phyloP scores from a whole-genome alignment of 2,113 vertebrate genomes.

The Ochotona curzoniae region DNA sequence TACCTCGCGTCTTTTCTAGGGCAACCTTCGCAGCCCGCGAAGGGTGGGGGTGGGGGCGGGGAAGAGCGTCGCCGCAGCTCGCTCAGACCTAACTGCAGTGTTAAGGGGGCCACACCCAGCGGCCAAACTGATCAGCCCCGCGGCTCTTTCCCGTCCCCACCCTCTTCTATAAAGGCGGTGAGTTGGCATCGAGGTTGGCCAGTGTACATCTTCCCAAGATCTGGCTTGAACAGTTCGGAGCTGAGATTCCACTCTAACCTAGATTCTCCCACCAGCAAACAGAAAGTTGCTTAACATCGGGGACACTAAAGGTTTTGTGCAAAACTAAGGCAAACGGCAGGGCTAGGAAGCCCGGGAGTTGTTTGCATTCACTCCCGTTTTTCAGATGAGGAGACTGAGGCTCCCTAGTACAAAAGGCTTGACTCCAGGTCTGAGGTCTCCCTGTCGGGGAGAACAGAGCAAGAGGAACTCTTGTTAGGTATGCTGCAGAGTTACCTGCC shows the following conservation, averaged over 20 bases:
- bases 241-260: not conserved
- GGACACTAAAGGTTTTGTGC: not conserved
- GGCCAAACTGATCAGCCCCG: not conserved
- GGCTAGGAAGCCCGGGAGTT: not conserved
- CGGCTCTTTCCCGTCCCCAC: not conserved
- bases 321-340: not conserved
- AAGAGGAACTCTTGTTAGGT: not conserved
- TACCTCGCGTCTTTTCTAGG: not conserved
- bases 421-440: not conserved
- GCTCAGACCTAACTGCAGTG: not conserved
- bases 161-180: not conserved
- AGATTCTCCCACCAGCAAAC: not conserved
- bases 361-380: not conserved
- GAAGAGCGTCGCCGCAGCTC: not conserved
- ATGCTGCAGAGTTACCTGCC: not conserved
- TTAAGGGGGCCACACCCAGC: rapidly evolving
- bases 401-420: not conserved
- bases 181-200: not conserved
- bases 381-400: slow-evolving; percentile 26
- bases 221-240: not conserved
- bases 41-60: slow-evolving; percentile 1
- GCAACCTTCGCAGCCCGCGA: not conserved
- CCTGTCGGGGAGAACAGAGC: not conserved
- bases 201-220: rapidly evolving
- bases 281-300: not conserved